Evolutionary conservation across 1,140 invertebrate genomes (phyloP), one percentile per base, ranked within the genome.

Genomic region (Tachypleus tridentatus): DNA sequence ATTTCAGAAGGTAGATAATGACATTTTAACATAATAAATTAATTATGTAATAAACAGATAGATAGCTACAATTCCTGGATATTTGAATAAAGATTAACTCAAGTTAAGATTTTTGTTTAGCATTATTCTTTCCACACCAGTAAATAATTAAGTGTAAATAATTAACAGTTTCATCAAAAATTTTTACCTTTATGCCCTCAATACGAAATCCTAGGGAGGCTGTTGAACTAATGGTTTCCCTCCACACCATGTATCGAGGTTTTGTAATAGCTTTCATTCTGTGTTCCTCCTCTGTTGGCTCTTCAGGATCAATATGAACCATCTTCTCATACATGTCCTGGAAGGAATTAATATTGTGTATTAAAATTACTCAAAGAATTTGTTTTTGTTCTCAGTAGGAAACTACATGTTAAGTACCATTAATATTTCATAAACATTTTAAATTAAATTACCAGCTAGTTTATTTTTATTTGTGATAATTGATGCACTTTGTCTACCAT

Each of bases 321-420:
- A 98, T 98, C 80, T 98, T 97, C 70, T 97, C 89, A 76, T 96
- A 98, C 88, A 98, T 94, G 77, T 98, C 95, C 78, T 89, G 90
- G 79, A 62, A 29, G 29, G 29, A 29, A 29, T 29, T 29, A 29
- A 29, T 29, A 29, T 2, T 29, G 29, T 29, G 29, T 29, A 29
- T 29, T 29, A 29, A 29, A 29, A 29, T 29, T 29, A 29, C 29
- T 29, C 29, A 29, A 1, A 29, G 29, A 29, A 29, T 29, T 29
- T 2, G 2, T 29, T 29, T 29, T 29, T 29, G 29, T 29, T 29
- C 29, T 29, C 29, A 29, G 29, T 29, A 29, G 29, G 29, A 29
- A 29, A 29, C 29, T 29, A 29, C 29, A 29, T 29, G 29, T 29
- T 29, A 29, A 29, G 29, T 2, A 29, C 29, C 29, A 29, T 29